These are phyloP conservation scores for Allolobophora icterica DNA, from an alignment of 2,888 invertebrate species.

Conservation along the genomic window DNA sequence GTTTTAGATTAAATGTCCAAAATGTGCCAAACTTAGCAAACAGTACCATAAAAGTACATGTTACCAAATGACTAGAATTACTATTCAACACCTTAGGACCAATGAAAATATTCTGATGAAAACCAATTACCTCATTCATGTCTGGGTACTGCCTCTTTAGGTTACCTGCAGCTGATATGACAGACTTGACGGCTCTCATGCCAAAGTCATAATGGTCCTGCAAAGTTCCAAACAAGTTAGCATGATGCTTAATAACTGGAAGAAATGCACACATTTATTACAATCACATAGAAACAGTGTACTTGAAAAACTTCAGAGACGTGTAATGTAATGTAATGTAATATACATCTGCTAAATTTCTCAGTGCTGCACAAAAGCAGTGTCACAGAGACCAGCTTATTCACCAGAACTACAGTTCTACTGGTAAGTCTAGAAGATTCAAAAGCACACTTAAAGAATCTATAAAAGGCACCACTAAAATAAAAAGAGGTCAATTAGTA, in stretches of 20 bases:
- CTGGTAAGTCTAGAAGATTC: no score
- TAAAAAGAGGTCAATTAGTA: neutral
- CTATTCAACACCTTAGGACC: no score
- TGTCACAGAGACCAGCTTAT: no score
- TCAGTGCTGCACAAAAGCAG: neutral
- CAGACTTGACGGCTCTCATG: constrained; percentile 83
- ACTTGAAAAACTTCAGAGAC: neutral
- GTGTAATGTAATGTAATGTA: neutral
- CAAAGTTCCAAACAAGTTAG: neutral
- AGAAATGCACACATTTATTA: neutral
- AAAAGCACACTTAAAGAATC: no score
- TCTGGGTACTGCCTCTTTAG: constrained; percentile 77
- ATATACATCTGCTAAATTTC: neutral
- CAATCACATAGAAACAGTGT: neutral
- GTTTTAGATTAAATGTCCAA: neutral
- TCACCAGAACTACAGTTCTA: no score
- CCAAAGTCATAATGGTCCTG: constrained; percentile 68
- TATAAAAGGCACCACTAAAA: no score
- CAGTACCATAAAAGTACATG: neutral
- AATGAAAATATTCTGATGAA: neutral
- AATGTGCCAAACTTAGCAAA: neutral
- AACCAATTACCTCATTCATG: constrained; percentile 71
- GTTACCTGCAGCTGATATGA: constrained; percentile 81
- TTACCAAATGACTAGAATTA: neutral
- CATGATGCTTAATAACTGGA: neutral